Conservation (phyloP, 1,140 invertebrate species). For the Eupristina koningsbergeri region DNA sequence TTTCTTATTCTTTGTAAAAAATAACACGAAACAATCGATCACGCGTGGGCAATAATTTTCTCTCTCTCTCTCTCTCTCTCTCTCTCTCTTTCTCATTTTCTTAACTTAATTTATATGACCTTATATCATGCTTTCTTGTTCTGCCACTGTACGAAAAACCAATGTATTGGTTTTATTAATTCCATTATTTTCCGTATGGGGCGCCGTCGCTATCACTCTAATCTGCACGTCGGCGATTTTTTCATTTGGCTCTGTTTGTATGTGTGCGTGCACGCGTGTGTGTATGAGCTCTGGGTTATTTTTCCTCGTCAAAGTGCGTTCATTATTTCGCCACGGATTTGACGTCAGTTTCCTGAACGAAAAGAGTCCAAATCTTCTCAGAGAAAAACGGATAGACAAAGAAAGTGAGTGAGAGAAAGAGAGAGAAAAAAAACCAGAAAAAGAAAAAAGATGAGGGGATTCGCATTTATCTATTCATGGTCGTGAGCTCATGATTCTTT, state of each 20-base stretch:
- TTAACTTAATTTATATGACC: no score
- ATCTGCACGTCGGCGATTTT: conserved; percentile 51
- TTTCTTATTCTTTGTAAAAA: conserved; percentile 38
- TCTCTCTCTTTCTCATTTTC: not conserved
- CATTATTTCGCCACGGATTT: conserved; percentile 50
- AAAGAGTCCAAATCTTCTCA: conserved; percentile 17
- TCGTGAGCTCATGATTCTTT: conserved; percentile 7
- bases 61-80: conserved; percentile 32
- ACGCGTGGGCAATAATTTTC: not conserved
- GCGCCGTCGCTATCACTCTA: conserved; percentile 44
- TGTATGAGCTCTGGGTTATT: conserved; percentile 50
- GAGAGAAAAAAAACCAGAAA: no score
- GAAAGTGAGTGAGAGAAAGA: conserved; percentile 24
- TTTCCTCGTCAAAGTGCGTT: conserved; percentile 56
- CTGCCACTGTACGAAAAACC: not conserved
- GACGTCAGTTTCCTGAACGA: conserved; percentile 32
- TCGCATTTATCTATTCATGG: conserved; percentile 42
- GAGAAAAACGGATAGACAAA: no score
- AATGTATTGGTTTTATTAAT: conserved; percentile 55
- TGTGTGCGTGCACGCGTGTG: conserved; percentile 39
- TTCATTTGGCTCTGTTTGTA: not conserved
- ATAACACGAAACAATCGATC: conserved; percentile 53
- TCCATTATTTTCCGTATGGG: conserved; percentile 49
- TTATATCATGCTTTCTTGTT: no score
- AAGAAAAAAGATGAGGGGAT: not conserved